Percentiles rank a stretch among this genome's conserved stretches.
Conservation (phyloP, 2,797 vertebrate genomes). For the Oryzias sinensis region DNA sequence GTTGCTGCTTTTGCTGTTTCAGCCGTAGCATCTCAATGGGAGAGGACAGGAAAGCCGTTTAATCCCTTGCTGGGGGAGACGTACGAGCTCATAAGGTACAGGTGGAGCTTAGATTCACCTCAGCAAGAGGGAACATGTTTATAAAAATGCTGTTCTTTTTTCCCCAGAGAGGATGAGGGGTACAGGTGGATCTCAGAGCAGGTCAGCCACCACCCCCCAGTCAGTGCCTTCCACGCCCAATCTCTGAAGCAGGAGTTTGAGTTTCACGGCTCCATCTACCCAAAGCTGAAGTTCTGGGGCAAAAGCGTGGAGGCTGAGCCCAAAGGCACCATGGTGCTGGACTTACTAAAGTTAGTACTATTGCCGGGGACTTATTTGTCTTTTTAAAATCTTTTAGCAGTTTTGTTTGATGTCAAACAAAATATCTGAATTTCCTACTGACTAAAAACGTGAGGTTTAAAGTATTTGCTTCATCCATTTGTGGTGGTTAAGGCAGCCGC, state of each 20-base stretch:
- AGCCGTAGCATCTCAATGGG: conserved; percentile 96
- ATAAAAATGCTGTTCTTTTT: not conserved
- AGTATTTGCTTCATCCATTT: too few relatives aligned
- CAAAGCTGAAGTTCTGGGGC: conserved; percentile 98
- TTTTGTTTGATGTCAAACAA: not conserved
- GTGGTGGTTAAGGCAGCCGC: too few relatives aligned
- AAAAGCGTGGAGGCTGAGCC: conserved; percentile 98
- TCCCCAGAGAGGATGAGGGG: conserved; percentile 85
- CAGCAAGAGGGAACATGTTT: not conserved
- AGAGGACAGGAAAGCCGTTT: conserved; percentile 98
- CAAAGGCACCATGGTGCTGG: conserved; percentile 93
- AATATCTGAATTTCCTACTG: too few relatives aligned
- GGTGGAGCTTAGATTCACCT: not conserved
- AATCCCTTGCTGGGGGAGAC: conserved; percentile 97
- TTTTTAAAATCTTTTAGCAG: not conserved
- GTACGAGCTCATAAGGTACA: conserved; percentile 89
- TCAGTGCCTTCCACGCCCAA: conserved; percentile 95
- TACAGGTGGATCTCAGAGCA: conserved; percentile 95
- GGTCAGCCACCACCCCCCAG: conserved; percentile 95
- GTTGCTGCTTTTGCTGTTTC: conserved; percentile 97
- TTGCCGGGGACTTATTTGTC: not conserved
- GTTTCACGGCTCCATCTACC: conserved; percentile 97
- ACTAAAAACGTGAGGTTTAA: too few relatives aligned
- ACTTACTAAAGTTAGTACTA: conserved; percentile 88
- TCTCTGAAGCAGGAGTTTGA: conserved; percentile 90